Conservation (phyloP, 2,888 invertebrate species). For the Empis stercorea region DNA sequence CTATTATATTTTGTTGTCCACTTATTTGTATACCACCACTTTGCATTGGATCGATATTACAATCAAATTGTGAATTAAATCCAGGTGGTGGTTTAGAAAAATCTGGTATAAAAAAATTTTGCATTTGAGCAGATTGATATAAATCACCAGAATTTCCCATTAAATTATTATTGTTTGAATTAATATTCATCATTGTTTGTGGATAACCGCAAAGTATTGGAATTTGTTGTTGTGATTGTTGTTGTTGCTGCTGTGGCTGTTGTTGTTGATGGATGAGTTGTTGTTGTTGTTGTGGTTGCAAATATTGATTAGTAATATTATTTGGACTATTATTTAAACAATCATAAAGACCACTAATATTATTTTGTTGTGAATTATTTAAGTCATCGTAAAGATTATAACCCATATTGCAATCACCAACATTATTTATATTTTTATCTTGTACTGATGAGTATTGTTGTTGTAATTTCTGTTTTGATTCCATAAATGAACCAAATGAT, state of each 20-base stretch:
- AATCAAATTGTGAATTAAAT: slow-evolving; percentile 37
- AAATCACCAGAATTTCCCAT: slow-evolving; percentile 1
- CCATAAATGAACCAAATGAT: neutral
- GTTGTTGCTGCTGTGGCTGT: neutral
- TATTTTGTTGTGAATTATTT: too few relatives aligned
- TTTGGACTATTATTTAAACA: too few relatives aligned
- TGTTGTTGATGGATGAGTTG: neutral
- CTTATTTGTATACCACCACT: neutral
- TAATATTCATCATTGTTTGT: neutral
- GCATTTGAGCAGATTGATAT: slow-evolving; percentile 29
- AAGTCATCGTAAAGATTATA: too few relatives aligned
- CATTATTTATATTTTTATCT: neutral
- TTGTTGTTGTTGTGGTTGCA: neutral
- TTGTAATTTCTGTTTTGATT: neutral
- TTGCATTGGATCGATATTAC: slow-evolving; percentile 10
- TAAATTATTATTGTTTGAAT: neutral
- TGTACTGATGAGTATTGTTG: neutral
- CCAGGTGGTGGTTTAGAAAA: slow-evolving; percentile 80
- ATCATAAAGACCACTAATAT: too few relatives aligned
- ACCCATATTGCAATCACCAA: too few relatives aligned
- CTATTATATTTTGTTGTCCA: slow-evolving; percentile 12
- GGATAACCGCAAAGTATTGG: neutral
- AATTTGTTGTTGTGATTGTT: neutral
- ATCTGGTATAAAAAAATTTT: slow-evolving; percentile 57
- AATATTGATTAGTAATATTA: too few relatives aligned